These are phyloP conservation scores for Linurgus olivaceus DNA, from an alignment of 2,797 vertebrate genomes.

Conservation along the genomic window DNA sequence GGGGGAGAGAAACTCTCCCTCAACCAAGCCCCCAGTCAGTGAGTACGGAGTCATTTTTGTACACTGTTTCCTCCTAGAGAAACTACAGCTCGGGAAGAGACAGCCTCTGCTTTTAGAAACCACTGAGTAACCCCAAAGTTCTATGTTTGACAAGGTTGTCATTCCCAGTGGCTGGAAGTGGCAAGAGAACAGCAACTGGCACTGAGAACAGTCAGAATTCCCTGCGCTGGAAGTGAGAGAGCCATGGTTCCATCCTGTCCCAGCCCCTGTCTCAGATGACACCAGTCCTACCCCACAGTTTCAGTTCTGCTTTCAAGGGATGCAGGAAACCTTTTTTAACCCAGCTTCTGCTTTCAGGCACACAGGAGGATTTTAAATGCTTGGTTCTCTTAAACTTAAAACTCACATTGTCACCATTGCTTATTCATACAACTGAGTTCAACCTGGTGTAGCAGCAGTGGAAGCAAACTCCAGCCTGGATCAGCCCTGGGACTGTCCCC, in stretches of 20 bases:
- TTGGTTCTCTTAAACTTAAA: not conserved
- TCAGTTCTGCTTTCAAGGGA: conserved; percentile 8
- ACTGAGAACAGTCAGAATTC: not conserved
- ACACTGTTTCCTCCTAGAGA: conserved; percentile 22
- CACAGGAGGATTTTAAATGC: not conserved
- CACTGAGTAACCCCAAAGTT: not conserved
- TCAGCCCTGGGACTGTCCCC: not conserved
- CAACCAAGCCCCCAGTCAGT: conserved; percentile 7
- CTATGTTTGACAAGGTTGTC: not conserved
- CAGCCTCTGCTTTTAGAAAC: conserved; percentile 37
- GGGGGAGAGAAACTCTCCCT: conserved; percentile 55
- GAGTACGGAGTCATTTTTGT: conserved; percentile 46
- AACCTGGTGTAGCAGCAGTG: not conserved
- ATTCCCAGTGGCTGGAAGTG: not conserved
- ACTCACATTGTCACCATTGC: not conserved
- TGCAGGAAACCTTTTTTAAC: not conserved
- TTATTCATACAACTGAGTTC: not conserved
- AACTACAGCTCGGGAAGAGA: conserved; percentile 52
- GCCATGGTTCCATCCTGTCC: not conserved
- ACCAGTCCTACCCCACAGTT: not conserved
- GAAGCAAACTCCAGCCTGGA: not conserved
- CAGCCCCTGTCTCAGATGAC: not conserved
- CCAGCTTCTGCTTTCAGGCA: conserved; percentile 12
- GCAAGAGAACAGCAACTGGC: not conserved
- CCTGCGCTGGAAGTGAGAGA: not conserved